These are phyloP conservation scores for Ectemnius lituratus DNA, from an alignment of 2,888 invertebrate genomes.

Conservation along the genomic window DNA sequence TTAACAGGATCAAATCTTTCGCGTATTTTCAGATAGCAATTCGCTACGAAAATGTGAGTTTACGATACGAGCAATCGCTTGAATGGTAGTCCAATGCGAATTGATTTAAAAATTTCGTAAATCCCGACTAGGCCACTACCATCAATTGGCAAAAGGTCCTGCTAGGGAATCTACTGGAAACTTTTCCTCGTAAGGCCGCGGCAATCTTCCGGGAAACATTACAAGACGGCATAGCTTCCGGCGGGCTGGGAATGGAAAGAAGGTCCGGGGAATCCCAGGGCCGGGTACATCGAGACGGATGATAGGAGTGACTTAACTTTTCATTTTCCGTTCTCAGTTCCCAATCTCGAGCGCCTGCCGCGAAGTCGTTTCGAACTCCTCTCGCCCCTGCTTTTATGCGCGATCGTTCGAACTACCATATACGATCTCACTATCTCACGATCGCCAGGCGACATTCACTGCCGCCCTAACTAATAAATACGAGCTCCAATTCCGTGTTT, in stretches of 20 bases:
- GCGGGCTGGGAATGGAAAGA: conserved; percentile 6
- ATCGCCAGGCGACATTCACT: conserved; percentile 51
- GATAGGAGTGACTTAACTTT: conserved; percentile 35
- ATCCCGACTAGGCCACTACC: conserved; percentile 6
- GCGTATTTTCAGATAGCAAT: no score
- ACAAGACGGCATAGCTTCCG: conserved; percentile 36
- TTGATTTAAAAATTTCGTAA: background rate
- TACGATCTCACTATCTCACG: conserved; percentile 54
- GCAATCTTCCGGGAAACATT: conserved; percentile 28
- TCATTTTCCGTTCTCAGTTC: conserved; percentile 35
- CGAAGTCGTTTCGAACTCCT: conserved; percentile 25
- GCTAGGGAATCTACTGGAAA: conserved; percentile 26
- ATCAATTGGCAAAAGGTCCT: conserved; percentile 37
- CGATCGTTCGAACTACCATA: conserved; percentile 4
- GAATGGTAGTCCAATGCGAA: background rate
- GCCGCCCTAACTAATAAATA: conserved; percentile 55
- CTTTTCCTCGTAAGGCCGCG: conserved; percentile 51
- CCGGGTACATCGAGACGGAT: conserved; percentile 28
- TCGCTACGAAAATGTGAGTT: no score
- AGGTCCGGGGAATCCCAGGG: conserved; percentile 8
- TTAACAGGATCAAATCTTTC: no score
- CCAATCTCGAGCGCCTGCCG: conserved; percentile 36
- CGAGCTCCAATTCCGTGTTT: conserved; percentile 46
- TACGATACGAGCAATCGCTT: no score
- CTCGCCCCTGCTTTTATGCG: conserved; percentile 12